These are phyloP conservation scores for Melanaphis sacchari DNA, from an alignment of 1,140 invertebrate genomes.

Conservation along the genomic window DNA sequence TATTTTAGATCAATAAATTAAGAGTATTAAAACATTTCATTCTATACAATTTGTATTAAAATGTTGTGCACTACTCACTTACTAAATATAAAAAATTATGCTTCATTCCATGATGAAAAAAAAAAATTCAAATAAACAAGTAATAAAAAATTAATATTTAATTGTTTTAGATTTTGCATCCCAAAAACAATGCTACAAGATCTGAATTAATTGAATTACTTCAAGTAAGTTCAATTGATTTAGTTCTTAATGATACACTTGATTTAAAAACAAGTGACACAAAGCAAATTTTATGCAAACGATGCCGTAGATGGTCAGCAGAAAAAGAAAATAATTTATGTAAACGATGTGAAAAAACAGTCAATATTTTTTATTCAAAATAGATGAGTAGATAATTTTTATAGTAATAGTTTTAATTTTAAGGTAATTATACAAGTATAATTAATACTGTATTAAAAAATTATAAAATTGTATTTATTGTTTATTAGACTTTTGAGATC, in stretches of 20 bases:
- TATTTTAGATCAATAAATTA: background rate
- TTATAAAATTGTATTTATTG: background rate
- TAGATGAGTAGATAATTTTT: conserved; percentile 18
- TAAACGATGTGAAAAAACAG: conserved; percentile 32
- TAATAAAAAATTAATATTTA: background rate
- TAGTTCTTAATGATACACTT: conserved; percentile 29
- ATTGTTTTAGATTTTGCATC: conserved; percentile 48
- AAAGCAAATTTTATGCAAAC: conserved; percentile 22
- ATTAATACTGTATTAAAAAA: background rate
- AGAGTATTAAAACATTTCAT: background rate
- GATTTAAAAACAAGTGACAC: background rate
- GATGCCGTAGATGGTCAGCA: conserved; percentile 45
- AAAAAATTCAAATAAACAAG: too few relatives aligned
- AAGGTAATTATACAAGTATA: background rate
- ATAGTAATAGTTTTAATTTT: background rate
- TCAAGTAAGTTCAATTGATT: conserved; percentile 43
- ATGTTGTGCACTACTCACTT: background rate
- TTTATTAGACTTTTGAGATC: conserved; percentile 46
- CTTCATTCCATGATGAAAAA: background rate
- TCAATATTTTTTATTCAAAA: conserved; percentile 40
- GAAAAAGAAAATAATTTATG: conserved; percentile 27
- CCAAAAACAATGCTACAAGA: background rate
- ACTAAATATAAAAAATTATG: background rate
- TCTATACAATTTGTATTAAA: background rate
- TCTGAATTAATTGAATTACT: conserved; percentile 48